A percentile compares a stretch with the other conserved stretches of the same genome.
These are phyloP conservation scores for Prochilodus magdalenae DNA, from an alignment of 2,113 vertebrate species.

Conservation along the genomic window DNA sequence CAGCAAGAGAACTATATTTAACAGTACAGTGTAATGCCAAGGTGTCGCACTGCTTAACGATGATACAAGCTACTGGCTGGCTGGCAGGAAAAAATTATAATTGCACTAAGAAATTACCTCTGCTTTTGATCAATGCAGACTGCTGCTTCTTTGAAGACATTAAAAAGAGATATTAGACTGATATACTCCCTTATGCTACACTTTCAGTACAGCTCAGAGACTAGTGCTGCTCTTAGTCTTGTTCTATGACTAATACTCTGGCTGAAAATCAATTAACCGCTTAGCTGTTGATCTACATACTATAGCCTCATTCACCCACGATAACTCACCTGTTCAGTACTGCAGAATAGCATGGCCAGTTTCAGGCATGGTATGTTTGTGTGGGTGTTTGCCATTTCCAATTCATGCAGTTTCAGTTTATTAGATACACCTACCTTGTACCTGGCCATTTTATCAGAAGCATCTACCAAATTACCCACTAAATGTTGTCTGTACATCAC, in stretches of 20 bases:
- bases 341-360: neutral
- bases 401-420: no score
- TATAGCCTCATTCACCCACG: neutral
- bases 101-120: neutral
- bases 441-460: no score
- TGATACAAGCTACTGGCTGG: neutral
- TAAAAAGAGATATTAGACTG: neutral
- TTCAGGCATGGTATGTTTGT: neutral
- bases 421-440: no score
- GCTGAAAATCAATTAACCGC: neutral
- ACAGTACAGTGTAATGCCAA: neutral
- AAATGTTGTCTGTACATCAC: no score
- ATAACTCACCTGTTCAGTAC: neutral
- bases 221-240: neutral
- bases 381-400: neutral
- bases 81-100: constrained; percentile 1
- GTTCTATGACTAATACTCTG: neutral
- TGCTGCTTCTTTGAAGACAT: neutral
- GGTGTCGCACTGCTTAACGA: neutral
- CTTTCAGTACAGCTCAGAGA: neutral
- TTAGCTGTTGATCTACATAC: neutral
- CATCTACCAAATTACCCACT: no score
- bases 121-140: neutral
- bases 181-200: neutral
- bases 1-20: neutral